Percentiles rank a stretch among this genome's conserved stretches.
These are phyloP conservation scores for Hypanus sabinus DNA, from an alignment of 2,113 vertebrate genomes.

Conservation along the genomic window DNA sequence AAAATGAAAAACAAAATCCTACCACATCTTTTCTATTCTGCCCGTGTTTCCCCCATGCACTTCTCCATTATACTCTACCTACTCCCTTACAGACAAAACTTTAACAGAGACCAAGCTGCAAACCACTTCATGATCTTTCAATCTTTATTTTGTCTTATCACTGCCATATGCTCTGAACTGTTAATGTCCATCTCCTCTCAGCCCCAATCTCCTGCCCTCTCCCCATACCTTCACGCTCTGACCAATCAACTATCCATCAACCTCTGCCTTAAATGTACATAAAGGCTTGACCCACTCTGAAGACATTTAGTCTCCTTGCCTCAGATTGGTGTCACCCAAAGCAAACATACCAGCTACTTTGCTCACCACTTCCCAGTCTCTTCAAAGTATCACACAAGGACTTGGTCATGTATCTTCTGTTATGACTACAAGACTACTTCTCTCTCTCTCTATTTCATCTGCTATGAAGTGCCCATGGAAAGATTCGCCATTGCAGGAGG, in stretches of 20 bases:
- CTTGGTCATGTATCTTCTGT: not conserved
- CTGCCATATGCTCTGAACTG: not conserved
- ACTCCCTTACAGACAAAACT: not conserved
- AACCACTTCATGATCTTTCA: not conserved
- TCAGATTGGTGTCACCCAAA: not conserved
- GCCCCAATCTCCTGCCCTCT: too few relatives aligned
- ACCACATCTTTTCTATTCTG: not conserved
- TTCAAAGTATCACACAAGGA: not conserved
- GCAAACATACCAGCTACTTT: not conserved
- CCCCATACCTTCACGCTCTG: too few relatives aligned
- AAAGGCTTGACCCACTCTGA: too few relatives aligned
- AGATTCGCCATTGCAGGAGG: not conserved
- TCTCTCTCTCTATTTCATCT: not conserved
- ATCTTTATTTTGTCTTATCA: not conserved
- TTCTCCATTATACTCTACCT: not conserved
- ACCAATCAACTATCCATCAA: too few relatives aligned
- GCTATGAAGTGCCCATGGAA: not conserved
- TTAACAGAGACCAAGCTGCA: not conserved
- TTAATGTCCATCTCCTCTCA: not conserved
- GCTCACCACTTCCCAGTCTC: not conserved
- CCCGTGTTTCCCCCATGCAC: not conserved
- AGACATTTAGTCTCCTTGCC: not conserved
- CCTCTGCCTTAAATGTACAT: too few relatives aligned
- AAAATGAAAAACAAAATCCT: not conserved
- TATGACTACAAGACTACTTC: not conserved